Base-by-base conservation (phyloP, 2,113 vertebrate genomes). In the Bubalus kerabau region DNA sequence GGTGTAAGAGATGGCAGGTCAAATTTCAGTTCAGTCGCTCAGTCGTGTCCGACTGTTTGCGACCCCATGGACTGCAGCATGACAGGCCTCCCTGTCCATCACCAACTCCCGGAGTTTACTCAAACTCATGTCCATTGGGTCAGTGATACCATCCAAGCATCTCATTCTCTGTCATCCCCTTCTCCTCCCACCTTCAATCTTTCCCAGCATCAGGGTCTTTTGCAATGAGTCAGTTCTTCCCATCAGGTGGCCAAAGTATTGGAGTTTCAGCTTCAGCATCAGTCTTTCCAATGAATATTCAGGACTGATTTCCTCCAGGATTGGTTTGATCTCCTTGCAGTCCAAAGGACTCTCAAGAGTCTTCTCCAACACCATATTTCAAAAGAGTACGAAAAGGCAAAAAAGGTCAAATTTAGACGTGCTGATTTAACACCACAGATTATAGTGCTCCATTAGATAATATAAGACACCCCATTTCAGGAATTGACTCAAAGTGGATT, bases 401-500 rank as follows among this genome's bases (percentile, higher is more conserved):
- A 71, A 71, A 40, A 64, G 59, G 83, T 95, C 80, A 86, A 26
- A 95, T 87, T 82, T 64, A 87, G 19, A 15, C 90, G 36, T 48
- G 26, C 57, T 86, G 96, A 84, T 96, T 92, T 96, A 91, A 85
- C 92, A 97, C 43, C 60, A 36, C 46, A 81, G n/a, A 7, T 90
- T 76, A 90, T 30, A 90, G 54, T 43, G 81, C 76, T 50, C 54
- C 81, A 43, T 94, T 95, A 84, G 54, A 76, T 94, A 54, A 95
- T 59, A 92, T 40, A 88, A 95, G 60, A 52, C 23, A 84, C 90
- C 87, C 48, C 59, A 13, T 95, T 92, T 96, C 89, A 98, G 95
- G 92, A 98, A 86, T 62, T 71, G 95, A 56, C 48, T 94, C 30
- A 67, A 90, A 85, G n/a, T 89, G 60, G n/a, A 83, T 83, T 97